Evolutionary conservation across 2,797 vertebrate species (phyloP).

Genomic region (Sebastolobus altivelis): DNA sequence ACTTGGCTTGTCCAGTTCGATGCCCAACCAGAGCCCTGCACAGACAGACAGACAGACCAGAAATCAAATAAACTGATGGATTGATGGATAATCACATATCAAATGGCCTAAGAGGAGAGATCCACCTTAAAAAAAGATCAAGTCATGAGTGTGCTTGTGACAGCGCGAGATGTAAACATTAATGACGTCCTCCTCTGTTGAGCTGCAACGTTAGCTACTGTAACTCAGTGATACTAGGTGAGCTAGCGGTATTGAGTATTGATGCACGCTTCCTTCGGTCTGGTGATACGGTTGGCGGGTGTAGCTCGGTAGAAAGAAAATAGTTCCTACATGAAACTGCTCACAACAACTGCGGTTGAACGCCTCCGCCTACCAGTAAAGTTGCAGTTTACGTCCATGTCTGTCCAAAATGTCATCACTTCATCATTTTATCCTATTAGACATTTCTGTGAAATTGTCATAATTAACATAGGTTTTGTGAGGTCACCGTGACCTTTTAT

Average conservation of each 20-base stretch:
- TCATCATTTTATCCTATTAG: no score
- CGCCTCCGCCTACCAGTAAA: no score
- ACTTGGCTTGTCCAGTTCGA: conserved; percentile 94
- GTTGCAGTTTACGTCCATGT: no score
- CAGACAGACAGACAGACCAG: conserved; percentile 15
- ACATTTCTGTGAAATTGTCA: no score
- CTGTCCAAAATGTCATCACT: no score
- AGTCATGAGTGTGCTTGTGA: neutral
- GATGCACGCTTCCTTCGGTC: neutral
- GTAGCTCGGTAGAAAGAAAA: neutral
- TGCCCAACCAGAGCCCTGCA: conserved; percentile 94
- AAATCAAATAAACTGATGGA: neutral
- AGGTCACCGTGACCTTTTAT: no score
- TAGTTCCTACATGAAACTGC: neutral
- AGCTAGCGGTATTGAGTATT: neutral
- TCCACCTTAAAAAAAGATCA: neutral
- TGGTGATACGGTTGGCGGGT: neutral
- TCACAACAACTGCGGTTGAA: no score
- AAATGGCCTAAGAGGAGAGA: neutral
- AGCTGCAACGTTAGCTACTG: no score
- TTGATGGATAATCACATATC: neutral
- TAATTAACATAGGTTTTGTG: no score
- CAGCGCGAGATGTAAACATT: neutral
- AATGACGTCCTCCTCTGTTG: neutral
- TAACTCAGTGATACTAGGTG: no score